Percentiles rank a stretch among this genome's conserved stretches.
Evolutionary conservation across 2,113 vertebrate species (phyloP).

Genomic region (Siniperca knerii): DNA sequence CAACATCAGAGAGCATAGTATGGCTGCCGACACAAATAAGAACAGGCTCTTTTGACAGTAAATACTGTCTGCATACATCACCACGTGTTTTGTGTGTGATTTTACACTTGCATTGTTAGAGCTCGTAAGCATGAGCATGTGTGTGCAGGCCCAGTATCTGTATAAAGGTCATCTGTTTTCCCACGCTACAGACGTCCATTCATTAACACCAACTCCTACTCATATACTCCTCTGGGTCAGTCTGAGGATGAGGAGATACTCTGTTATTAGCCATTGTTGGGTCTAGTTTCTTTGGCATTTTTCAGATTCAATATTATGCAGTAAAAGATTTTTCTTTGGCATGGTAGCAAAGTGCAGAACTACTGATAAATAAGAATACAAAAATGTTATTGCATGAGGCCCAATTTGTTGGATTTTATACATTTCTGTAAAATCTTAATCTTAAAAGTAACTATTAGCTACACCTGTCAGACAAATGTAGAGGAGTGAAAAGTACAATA

Average conservation of each 20-base stretch:
- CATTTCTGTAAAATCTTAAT: no score
- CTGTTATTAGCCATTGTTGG: no score
- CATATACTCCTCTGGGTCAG: not conserved
- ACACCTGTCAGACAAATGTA: not conserved
- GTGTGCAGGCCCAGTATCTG: constrained; percentile 2
- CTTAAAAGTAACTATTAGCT: no score
- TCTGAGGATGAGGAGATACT: not conserved
- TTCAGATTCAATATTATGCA: not conserved
- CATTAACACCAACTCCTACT: constrained; percentile 39
- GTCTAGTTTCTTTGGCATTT: not conserved
- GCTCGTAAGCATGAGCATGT: not conserved
- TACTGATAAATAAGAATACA: not conserved
- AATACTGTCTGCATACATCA: not conserved
- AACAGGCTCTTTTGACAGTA: no score
- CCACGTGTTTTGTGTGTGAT: no score
- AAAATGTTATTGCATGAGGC: not conserved
- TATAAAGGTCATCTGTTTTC: constrained; percentile 28
- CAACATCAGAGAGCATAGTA: no score
- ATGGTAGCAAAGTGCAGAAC: not conserved
- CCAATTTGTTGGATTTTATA: no score
- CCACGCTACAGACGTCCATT: constrained; percentile 27
- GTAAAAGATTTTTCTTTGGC: not conserved
- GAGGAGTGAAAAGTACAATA: not conserved
- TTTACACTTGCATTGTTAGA: not conserved
- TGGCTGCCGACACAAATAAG: no score